These are phyloP conservation scores for Drosophila pruinosa DNA, from an alignment of 1,140 invertebrate genomes.

Conservation along the genomic window DNA sequence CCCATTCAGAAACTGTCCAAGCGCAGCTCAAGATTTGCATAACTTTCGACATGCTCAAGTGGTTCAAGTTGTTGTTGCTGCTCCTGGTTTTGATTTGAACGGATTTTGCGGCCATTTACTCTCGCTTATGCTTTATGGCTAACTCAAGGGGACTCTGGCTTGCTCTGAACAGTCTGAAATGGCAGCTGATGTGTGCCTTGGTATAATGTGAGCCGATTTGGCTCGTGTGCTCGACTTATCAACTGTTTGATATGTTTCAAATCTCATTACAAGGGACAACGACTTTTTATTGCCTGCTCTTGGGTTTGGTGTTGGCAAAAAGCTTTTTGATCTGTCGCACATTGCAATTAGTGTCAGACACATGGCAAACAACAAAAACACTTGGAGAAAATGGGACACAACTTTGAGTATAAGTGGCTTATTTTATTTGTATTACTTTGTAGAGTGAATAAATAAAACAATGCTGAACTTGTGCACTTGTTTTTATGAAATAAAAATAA, in stretches of 20 bases:
- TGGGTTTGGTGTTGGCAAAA: conserved; percentile 28
- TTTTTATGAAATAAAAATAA: too few relatives aligned
- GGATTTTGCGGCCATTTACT: conserved; percentile 56
- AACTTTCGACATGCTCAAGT: conserved; percentile 33
- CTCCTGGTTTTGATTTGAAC: conserved; percentile 24
- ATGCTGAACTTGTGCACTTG: neutral
- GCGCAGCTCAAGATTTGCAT: conserved; percentile 74
- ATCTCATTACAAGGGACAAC: neutral
- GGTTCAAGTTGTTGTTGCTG: conserved; percentile 8
- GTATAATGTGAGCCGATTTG: neutral
- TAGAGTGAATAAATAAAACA: too few relatives aligned
- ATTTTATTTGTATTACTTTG: too few relatives aligned
- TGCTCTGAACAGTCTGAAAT: neutral
- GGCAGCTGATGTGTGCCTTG: neutral
- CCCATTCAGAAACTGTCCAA: conserved; percentile 54
- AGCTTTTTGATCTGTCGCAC: conserved; percentile 61
- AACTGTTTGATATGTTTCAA: conserved; percentile 7
- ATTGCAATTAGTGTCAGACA: conserved; percentile 65
- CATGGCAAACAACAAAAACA: neutral
- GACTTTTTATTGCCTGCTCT: conserved; percentile 58
- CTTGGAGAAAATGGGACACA: neutral
- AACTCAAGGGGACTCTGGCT: neutral
- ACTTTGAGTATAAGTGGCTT: too few relatives aligned
- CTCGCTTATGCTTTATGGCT: conserved; percentile 22
- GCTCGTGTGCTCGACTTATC: neutral